A percentile compares a stretch with the other conserved stretches of the same genome.
phyloP scores from a whole-genome alignment of 2,113 vertebrate genomes.

The Orthonyx spaldingii region DNA sequence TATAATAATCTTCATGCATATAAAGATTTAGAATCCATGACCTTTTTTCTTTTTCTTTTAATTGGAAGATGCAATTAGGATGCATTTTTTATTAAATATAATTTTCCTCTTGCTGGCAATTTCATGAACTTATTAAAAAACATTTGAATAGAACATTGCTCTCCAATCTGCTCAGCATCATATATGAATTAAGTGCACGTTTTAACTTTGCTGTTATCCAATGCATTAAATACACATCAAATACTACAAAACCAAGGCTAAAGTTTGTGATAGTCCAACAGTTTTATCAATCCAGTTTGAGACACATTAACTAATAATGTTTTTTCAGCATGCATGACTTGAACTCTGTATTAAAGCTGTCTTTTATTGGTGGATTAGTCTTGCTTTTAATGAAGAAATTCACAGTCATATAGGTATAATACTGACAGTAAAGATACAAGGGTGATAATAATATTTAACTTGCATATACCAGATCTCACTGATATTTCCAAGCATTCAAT shows the following conservation, averaged over 20 bases:
- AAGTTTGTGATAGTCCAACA: not conserved
- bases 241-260: not conserved
- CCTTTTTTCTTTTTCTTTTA: not conserved
- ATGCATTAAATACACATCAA: not conserved
- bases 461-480: not conserved
- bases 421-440: not conserved
- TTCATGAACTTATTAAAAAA: not conserved
- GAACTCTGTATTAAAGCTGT: not conserved
- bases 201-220: not conserved
- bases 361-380: not conserved
- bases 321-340: not conserved
- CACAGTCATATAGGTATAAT: not conserved
- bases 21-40: not conserved
- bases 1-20: not conserved
- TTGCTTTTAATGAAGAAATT: not conserved
- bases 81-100: not conserved
- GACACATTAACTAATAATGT: not conserved
- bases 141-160: not conserved
- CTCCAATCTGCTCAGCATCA: not conserved
- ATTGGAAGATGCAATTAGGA: not conserved
- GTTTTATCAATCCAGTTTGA: not conserved
- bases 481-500: not conserved
- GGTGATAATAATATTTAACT: not conserved
- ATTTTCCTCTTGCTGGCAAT: not conserved
- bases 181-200: not conserved